Evolutionary conservation across 30 jellyfish, hydroid and myxozoan species (phyloP).

Genomic region (Hydra vulgaris): DNA sequence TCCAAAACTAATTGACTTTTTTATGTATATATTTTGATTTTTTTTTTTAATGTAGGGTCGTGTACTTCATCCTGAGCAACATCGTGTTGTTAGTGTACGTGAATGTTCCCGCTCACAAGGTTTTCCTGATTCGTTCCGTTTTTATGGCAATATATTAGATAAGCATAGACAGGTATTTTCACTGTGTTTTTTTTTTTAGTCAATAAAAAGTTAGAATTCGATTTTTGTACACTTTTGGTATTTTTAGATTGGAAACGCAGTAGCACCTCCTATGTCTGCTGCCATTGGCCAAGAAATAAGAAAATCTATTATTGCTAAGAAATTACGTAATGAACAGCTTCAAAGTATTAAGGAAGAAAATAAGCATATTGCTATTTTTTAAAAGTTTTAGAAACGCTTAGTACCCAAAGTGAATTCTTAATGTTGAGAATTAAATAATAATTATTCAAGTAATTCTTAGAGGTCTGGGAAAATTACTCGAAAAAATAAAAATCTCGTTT

Average conservation of each 20-base stretch:
- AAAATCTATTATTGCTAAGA: conserved; percentile 33
- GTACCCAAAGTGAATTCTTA: no score
- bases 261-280: conserved; percentile 94
- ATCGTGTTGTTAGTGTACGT: conserved; percentile 91
- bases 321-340: neutral
- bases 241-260: conserved; percentile 89
- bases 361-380: no score
- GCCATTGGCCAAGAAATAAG: conserved; percentile 78
- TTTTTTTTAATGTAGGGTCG: conserved; percentile 77
- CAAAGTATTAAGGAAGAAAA: no score
- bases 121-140: conserved; percentile 82
- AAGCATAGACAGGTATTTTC: conserved; percentile 83
- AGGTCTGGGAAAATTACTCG: no score
- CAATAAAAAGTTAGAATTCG: neutral
- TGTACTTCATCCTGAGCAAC: conserved; percentile 93
- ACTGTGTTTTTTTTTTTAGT: neutral
- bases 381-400: no score
- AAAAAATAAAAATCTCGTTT: no score
- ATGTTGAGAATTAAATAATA: no score
- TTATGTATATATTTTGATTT: neutral
- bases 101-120: conserved; percentile 98
- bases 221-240: neutral
- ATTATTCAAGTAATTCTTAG: no score
- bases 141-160: conserved; percentile 70
- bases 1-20: no score